Conservation (phyloP, 2,797 vertebrate genomes). For the Limnodromus scolopaceus region DNA sequence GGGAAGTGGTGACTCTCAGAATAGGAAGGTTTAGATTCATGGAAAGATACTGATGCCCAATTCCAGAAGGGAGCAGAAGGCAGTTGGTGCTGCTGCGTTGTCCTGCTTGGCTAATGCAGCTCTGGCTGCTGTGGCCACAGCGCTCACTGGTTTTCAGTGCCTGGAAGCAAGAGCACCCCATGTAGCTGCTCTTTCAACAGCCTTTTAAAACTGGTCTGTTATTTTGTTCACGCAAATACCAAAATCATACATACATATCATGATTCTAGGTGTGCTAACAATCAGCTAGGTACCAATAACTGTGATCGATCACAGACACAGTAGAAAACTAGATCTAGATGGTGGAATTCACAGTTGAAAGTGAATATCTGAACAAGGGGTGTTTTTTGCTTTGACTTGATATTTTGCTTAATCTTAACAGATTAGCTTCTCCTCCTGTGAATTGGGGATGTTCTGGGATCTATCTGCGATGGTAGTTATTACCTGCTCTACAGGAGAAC, state of each 20-base stretch:
- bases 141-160: accelerated
- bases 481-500: background rate
- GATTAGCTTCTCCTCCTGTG: background rate
- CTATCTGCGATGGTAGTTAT: background rate
- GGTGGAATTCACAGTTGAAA: background rate
- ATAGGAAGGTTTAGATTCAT: background rate
- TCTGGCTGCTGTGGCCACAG: background rate
- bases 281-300: background rate
- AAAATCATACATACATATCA: accelerated
- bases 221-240: accelerated
- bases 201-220: accelerated
- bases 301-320: accelerated
- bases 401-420: slow-evolving; percentile 7
- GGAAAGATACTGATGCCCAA: background rate
- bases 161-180: background rate
- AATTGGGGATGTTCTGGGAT: background rate
- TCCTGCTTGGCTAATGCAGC: background rate
- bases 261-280: background rate
- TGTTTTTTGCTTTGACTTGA: background rate
- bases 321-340: background rate
- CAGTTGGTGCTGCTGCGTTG: accelerated
- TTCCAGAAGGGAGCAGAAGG: background rate
- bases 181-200: background rate
- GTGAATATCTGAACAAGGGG: background rate
- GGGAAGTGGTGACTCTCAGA: background rate